Evolutionary conservation across 2,888 invertebrate genomes (phyloP).

Genomic region (Lycia hirtaria): DNA sequence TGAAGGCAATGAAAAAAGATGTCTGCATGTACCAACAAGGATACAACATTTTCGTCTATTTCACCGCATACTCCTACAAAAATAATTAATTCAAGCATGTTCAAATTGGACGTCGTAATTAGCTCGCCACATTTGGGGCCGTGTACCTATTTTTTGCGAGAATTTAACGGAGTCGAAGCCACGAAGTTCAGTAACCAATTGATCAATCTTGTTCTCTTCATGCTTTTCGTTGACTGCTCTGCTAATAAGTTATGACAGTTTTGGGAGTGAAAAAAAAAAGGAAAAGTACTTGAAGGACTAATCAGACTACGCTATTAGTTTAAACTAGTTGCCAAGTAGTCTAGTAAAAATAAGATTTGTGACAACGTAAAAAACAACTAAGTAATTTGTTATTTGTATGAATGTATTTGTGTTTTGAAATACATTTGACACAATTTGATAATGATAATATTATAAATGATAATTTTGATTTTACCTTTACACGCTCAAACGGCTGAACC

Average conservation of each 20-base stretch:
- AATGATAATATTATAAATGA: no score
- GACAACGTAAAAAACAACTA: no score
- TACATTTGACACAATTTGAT: no score
- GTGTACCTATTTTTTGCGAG: conserved; percentile 25
- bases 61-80: background rate
- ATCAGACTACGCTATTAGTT: conserved; percentile 6
- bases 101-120: conserved; percentile 16
- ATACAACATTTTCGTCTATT: background rate
- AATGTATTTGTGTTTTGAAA: no score
- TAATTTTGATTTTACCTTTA: no score
- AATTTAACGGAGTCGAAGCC: conserved; percentile 10
- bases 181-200: conserved; percentile 26
- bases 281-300: background rate
- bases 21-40: background rate
- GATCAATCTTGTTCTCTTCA: conserved; percentile 26
- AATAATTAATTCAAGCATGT: conserved; percentile 23
- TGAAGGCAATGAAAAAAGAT: background rate
- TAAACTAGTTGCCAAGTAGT: no score
- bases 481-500: no score
- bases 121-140: conserved; percentile 15
- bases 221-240: conserved; percentile 23
- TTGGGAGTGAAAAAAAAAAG: conserved; percentile 21
- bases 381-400: no score
- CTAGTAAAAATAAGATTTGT: no score
- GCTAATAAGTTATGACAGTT: conserved; percentile 34